Evolutionary conservation across 1,140 invertebrate genomes (phyloP).

Genomic region (Eriosoma lanigerum): DNA sequence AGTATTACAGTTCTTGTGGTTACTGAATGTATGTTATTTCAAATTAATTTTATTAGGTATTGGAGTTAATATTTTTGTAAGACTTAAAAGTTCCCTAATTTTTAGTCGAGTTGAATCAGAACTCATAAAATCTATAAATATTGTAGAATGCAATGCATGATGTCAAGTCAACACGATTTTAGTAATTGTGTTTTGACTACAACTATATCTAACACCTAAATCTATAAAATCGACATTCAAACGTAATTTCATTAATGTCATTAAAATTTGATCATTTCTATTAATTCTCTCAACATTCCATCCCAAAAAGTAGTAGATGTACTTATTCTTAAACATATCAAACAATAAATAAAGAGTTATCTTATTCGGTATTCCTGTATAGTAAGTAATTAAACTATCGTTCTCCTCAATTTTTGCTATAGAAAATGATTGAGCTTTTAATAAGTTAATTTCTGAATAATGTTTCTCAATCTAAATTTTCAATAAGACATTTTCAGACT

Average conservation of each 20-base stretch:
- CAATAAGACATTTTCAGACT: neutral
- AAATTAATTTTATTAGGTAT: no score
- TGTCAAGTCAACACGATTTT: no score
- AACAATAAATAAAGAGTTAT: neutral
- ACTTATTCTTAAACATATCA: neutral
- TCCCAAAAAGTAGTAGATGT: neutral
- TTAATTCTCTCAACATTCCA: neutral
- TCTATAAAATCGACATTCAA: no score
- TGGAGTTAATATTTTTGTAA: constrained; percentile 8
- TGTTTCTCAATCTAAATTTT: neutral
- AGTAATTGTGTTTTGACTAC: no score
- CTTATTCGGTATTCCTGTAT: no score
- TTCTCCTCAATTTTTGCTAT: neutral
- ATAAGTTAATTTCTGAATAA: neutral
- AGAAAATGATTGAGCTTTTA: neutral
- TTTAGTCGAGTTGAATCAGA: neutral
- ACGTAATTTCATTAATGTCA: no score
- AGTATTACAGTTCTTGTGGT: neutral
- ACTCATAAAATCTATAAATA: neutral
- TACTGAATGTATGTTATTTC: constrained; percentile 10
- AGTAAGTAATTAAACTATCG: neutral
- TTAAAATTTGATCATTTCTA: neutral
- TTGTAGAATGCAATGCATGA: no score
- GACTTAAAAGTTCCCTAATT: neutral
- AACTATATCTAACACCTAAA: no score